Base-by-base conservation (phyloP, 2,797 vertebrate genomes). In the Yasuhikotakia modesta region DNA sequence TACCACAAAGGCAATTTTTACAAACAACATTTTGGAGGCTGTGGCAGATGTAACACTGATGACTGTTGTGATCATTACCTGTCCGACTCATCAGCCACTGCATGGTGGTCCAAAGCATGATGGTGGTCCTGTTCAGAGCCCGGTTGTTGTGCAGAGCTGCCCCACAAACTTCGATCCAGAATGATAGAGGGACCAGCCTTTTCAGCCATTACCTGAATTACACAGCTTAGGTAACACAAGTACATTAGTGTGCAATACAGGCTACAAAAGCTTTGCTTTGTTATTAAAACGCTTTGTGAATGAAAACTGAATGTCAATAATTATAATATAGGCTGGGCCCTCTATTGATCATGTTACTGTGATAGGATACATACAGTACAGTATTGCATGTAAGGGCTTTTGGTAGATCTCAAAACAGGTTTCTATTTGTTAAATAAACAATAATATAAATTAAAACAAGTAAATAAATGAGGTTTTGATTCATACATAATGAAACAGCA, bases 121-220 rank as follows among this genome's bases (percentile, higher is more conserved):
- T 64, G 60, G 65, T 43, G 48, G 55, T 73, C 19, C 32, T 16
- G 61, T 39, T 72, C 58, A 55, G 69, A 24, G 2, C 50, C 39
- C 3, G 24, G 22, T 13, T 69, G 63, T 16, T 64, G 55, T 45
- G 57, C n/a, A 48, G 24, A 63, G 8, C 43, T 74, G 39, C 27
- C 77, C 32, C 65, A 32, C 30, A 69, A 14, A 64, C 58, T 43
- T 39, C 76, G 81, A 64, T 55, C 50, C 53, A 68, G 27, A 46
- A 35, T 58, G 45, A 57, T 14, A 52, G 70, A 50, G 11, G 61
- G 17, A 7, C 4, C 50, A 58, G 22, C n/a, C 60, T 81, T 73
- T 14, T 82, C 81, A 61, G 71, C 63, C 83, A 85, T 81, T 5
- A 13, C 68, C 72, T 82, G 52, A 27, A 73, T 50, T 24, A 52